phyloP scores from a whole-genome alignment of 2,797 vertebrate genomes.

The Sebastes alutus region DNA sequence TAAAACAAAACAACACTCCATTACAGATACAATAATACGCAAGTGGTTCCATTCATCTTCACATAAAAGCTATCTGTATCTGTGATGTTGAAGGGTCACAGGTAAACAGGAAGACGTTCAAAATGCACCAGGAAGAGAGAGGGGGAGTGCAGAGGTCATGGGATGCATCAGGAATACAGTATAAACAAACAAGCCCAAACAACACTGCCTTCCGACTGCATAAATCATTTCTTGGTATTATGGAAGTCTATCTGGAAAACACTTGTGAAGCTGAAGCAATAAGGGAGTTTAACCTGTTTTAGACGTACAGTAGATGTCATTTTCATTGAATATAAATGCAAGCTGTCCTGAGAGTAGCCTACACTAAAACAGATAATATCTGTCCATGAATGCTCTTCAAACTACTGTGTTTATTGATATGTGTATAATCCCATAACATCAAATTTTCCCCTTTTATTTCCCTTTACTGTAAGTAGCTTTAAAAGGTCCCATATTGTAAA shows the following conservation, averaged over 20 bases:
- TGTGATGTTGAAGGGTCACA: conserved; percentile 6
- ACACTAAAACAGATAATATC: not conserved
- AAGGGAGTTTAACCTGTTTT: not conserved
- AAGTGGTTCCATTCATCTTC: not conserved
- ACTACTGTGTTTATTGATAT: no score
- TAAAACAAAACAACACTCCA: not conserved
- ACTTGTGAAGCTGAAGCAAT: not conserved
- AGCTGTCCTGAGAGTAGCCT: not conserved
- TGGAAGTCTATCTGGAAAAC: not conserved
- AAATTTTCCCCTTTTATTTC: no score
- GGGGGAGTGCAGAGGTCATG: conserved; percentile 15
- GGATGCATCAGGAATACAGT: conserved; percentile 21
- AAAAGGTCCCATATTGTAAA: no score
- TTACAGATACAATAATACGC: not conserved
- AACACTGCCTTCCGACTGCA: not conserved
- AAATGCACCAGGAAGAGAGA: conserved; percentile 47
- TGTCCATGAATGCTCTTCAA: no score
- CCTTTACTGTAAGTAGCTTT: not conserved
- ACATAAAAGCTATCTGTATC: conserved; percentile 7
- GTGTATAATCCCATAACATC: no score
- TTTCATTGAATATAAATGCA: not conserved
- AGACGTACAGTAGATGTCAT: not conserved
- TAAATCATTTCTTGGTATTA: conserved; percentile 6
- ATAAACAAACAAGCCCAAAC: conserved; percentile 39
- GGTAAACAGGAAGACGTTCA: conserved; percentile 57